Base-by-base conservation (phyloP, 2,888 invertebrate genomes). In the Aporophyla lueneburgensis region DNA sequence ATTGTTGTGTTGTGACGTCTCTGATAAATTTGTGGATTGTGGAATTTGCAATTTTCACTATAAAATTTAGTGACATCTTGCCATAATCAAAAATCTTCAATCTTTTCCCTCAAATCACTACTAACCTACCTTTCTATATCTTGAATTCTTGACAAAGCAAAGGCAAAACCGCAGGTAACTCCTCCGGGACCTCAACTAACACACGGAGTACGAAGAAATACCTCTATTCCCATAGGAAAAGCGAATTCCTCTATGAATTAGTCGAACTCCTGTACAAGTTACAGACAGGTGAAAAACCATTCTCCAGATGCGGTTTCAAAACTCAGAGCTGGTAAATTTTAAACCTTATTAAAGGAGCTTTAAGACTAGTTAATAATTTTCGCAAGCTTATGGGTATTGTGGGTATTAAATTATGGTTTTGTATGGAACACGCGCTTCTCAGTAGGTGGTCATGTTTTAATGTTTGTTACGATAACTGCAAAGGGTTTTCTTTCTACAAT, bases 191-290 rank as follows among this genome's bases (percentile, higher is more conserved):
- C 14, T 33, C n/a, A 43, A 12, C 56, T 24, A 58, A 71, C 70
- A 59, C 56, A 74, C 24, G 43, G 16, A 70, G 46, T 59, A 65
- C 81, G 51, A 61, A 54, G 80, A 74, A 76, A 88, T 78, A 83
- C 40, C 77, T 84, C 46, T 76, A 79, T 68, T 88, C 87, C 89
- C 89, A 72, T 2, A 81, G 86, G 87, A 84, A 77, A 79, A 78
- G 62, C 49, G 27, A 77, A 86, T 79, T 79, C 86, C 79, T 73
- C 68, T 68, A 65, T 67, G 74, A 82, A 87, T 86, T 85, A 78
- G 79, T 87, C 76, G 84, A 84, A 89, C 88, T 87, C 74, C 89
- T 82, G 87, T 84, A 82, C 85, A 81, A 78, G 74, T 78, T 70
- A 86, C 56, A 56, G 86, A 84, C 79, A 89, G 84, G 86, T 89